Evolutionary conservation across 2,797 vertebrate species (phyloP), one percentile per base, ranked within the genome.

Genomic region (Poliocrania exsul): DNA sequence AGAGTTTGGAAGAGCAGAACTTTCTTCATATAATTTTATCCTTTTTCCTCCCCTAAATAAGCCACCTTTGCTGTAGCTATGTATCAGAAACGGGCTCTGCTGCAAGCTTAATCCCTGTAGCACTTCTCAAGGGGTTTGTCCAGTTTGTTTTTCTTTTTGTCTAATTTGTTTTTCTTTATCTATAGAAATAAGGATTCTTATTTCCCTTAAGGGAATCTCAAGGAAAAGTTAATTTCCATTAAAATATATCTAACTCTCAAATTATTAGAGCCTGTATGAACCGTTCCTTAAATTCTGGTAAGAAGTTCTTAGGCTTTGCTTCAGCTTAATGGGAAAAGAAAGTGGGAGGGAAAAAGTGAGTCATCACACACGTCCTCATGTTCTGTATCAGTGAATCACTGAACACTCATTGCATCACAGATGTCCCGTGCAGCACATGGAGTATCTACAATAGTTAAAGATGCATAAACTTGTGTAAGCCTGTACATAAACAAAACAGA

Each of bases 321-420:
- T 86, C 11, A 7, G 66, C 46, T 50, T 80, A 81, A 86, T 31
- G 56, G 49, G 67, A 94, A 93, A 81, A 90, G 86, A 93, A 90
- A 94, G 50, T 14, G 0, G 33, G 80, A 93, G 44, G 95, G 94
- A 62, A 91, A 83, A 81, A 86, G 17, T 97, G 95, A 95, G 73
- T 97, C 94, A 96, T 37, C 90, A 40, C 38, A 66, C 1, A 8
- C 28, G 6, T 84, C 49, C 60, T 90, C 67, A 13, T 67, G 88
- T 42, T 70, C 51, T 47, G 21, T 81, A 71, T 90, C 94, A 91
- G 73, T 93, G 94, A 95, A 81, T 95, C 94, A 95, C 80, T 37
- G 93, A 83, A 53, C 80, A 49, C 49, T 84, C 70, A 26, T 70
- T 95, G 88, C 94, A 96, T 97, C 95, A 96, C 86, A 92, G 74